A percentile compares a stretch with the other conserved stretches of the same genome.
phyloP scores from a whole-genome alignment of 1,140 invertebrate species.

The Spodoptera frugiperda region DNA sequence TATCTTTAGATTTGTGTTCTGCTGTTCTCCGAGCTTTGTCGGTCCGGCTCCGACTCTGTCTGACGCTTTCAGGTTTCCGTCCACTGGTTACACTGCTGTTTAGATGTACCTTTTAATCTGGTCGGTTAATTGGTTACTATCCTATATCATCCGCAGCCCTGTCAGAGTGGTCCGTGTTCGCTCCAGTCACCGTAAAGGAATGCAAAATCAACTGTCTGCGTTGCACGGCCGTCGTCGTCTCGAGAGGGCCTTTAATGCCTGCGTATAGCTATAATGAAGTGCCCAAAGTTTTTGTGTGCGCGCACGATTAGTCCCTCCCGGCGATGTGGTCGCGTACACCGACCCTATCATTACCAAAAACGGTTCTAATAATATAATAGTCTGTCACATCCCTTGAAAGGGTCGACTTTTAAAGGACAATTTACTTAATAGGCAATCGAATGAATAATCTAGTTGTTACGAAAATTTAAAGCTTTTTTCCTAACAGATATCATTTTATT shows the following conservation, averaged over 20 bases:
- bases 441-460: conserved; percentile 74
- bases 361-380: conserved; percentile 85
- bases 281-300: conserved; percentile 74
- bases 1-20: conserved; percentile 70
- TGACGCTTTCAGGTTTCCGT: conserved; percentile 52
- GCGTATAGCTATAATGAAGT: conserved; percentile 77
- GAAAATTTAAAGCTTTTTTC: conserved; percentile 69
- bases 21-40: conserved; percentile 60
- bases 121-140: conserved; percentile 58
- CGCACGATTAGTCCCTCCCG: conserved; percentile 75
- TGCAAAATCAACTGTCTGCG: conserved; percentile 71
- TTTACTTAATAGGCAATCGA: conserved; percentile 79
- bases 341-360: conserved; percentile 83
- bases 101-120: conserved; percentile 49
- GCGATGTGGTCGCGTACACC: conserved; percentile 73
- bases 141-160: conserved; percentile 30
- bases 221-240: conserved; percentile 25
- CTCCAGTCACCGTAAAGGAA: conserved; percentile 73
- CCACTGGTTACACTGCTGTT: conserved; percentile 49
- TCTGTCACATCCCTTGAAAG: conserved; percentile 79
- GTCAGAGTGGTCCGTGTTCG: conserved; percentile 13
- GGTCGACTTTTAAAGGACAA: conserved; percentile 81
- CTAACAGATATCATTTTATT: conserved; percentile 63
- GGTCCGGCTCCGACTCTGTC: conserved; percentile 32
- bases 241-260: conserved; percentile 62